Evolutionary conservation across 2,113 vertebrate species (phyloP), one percentile per base, ranked within the genome.

Genomic region (Spea multiplicata): DNA sequence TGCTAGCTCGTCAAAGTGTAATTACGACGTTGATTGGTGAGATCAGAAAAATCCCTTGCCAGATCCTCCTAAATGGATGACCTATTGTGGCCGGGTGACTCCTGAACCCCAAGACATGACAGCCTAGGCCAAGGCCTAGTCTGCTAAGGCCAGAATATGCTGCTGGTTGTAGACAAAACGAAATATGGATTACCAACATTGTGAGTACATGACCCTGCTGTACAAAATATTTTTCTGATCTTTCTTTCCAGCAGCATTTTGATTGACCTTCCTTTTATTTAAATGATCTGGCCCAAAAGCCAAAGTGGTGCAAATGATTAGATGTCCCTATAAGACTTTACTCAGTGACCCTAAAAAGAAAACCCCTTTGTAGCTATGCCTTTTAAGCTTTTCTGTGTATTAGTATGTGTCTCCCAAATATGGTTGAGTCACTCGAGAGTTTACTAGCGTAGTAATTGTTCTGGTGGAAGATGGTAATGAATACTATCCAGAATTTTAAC

Each of bases 401-500:
- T 13, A 61, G 59, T n/a, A 12, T 61, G 59, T 61, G 10, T 12
- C 5, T 61, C 59, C 9, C 5, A 61, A 12, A 5, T 53, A 1
- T n/a, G 5, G 5, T 5, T 13, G 5, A 12, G 9, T 3, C 2
- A 49, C 80, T 75, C 73, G 85, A 76, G 48, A 68, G 70, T 55
- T 66, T 74, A 3, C 78, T 82, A 16, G 67, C 3, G 72, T 62
- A 9, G 62, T 78, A 79, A 83, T 83, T 83, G 73, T 73, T 68
- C 65, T 81, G 70, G 17, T 72, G 44, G 55, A 76, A 68, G 52
- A 69, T 82, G 71, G 68, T 55, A 77, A 75, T 83, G 80, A 45
- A 73, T 78, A 84, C 75, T 44, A 83, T 81, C 66, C 83, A 46
- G 50, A 83, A 84, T 87, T 84, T 82, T 55, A 77, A 73, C 82